phyloP scores from a whole-genome alignment of 2,797 vertebrate genomes.

The Carcharodon carcharias region DNA sequence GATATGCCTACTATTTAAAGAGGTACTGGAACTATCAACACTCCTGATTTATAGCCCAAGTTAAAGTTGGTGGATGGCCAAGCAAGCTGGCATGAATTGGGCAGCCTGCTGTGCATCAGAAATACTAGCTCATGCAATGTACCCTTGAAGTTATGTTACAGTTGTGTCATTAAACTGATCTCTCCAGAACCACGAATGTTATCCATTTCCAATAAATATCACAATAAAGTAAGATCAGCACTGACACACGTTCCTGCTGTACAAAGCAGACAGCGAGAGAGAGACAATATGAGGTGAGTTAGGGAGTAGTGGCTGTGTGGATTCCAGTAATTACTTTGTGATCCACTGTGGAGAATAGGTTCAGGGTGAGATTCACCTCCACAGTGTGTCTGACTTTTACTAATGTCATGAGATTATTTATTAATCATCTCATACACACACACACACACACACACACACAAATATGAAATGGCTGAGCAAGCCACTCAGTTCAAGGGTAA shows the following conservation, averaged over 20 bases:
- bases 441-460: background rate
- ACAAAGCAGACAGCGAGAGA: no score
- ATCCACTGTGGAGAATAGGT: background rate
- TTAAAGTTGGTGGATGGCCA: background rate
- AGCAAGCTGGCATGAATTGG: background rate
- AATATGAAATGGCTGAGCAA: no score
- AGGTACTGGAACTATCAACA: background rate
- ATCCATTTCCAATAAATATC: background rate
- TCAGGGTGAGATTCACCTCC: background rate
- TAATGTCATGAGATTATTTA: background rate
- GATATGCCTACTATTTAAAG: no score
- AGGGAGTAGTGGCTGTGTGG: background rate
- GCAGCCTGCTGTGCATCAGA: background rate
- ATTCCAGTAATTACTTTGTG: background rate
- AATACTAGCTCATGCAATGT: background rate
- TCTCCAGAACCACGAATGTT: background rate
- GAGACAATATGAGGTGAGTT: background rate
- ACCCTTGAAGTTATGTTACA: background rate
- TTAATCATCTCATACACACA: background rate
- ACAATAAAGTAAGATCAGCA: background rate
- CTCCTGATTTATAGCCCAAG: background rate
- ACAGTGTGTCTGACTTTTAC: background rate
- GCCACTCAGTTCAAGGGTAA: no score
- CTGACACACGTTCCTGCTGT: background rate
- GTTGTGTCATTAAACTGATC: background rate